Base-by-base conservation (phyloP, 2,888 invertebrate species). In the Drosophila quasianomalipes region DNA sequence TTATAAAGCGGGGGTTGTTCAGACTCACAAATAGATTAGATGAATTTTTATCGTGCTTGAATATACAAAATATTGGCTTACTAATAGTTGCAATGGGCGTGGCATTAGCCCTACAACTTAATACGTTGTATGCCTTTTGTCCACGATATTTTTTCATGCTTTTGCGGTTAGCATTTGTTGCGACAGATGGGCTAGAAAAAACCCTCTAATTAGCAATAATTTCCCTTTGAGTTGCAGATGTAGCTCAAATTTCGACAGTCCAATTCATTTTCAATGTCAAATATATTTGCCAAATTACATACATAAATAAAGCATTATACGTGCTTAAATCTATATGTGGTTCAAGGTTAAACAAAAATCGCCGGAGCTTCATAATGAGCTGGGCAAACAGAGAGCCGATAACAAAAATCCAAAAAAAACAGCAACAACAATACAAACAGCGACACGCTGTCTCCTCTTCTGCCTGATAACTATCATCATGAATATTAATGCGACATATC, bases 301-400 rank as follows among this genome's bases (percentile, higher is more conserved):
- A 73, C 47, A 70, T 57, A 66, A 59, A 52, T 26, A 53, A n/a
- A n/a, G n/a, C n/a, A n/a, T n/a, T n/a, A n/a, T 33, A 54, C 71
- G 53, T 55, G 9, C 22, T 44, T 4, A 44, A 16, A 22, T 28
- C 16, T 37, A 35, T 63, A 55, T 88, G 78, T 91, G 76, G 91
- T 89, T 90, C 90, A 90, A 90, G 90, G 90, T 90, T 84, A 83
- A 70, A 59, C 61, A 74, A 70, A 78, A 77, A 78, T 73, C 70
- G 77, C 60, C 78, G 78, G 61, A 81, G 61, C 64, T 64, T 81
- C 76, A 85, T 88, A 90, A 91, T 88, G 76, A 81, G 60, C 70
- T 74, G 76, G 28, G 70, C 90, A 88, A 91, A 83, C 76, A 69
- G 44, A 35, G 51, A 37, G 28, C 51, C 68, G 57, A 79, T 68